Base-by-base conservation (phyloP, 1,140 invertebrate genomes). In the Uloborus diversus region DNA sequence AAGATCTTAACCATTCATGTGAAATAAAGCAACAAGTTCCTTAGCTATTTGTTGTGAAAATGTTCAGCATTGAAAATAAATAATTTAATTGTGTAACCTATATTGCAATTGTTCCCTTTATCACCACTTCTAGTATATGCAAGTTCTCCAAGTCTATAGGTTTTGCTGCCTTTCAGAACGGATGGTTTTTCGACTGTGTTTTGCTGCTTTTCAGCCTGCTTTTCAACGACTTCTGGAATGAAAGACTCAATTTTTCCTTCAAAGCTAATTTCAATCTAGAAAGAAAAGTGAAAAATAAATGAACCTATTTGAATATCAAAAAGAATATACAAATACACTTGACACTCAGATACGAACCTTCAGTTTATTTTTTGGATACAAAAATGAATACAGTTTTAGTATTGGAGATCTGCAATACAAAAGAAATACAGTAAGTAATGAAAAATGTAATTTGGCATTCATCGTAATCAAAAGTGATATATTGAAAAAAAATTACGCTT, bases 51-150 rank as follows among this genome's bases (percentile, higher is more conserved):
- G n/a, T n/a, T n/a, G n/a, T n/a, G n/a, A n/a, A n/a, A n/a, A n/a
- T n/a, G n/a, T n/a, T n/a, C n/a, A n/a, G n/a, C n/a, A n/a, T n/a
- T n/a, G n/a, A n/a, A n/a, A n/a, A n/a, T n/a, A n/a, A n/a, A n/a
- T n/a, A n/a, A n/a, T n/a, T n/a, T n/a, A n/a, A n/a, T n/a, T n/a
- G n/a, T n/a, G 20, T 62, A 62, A 80, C 83, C 89, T 78, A 89
- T 88, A 82, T 90, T 90, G 71, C 85, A 87, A 64, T 82, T 85
- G 81, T 90, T 86, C 51, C 88, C 89, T 82, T 90, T 90, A 81
- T 90, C 89, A n/a, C 89, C 89, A 85, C 88, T 89, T 37, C 89
- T 83, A 14, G 88, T 87, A 71, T 85, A 89, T 4, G 88, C 88
- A 37, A 90, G 82, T 17, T 89, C 88, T 73, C 85, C 86, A 3